Base-by-base conservation (phyloP, 2,797 vertebrate genomes). In the Tragelaphus eurycerus region DNA sequence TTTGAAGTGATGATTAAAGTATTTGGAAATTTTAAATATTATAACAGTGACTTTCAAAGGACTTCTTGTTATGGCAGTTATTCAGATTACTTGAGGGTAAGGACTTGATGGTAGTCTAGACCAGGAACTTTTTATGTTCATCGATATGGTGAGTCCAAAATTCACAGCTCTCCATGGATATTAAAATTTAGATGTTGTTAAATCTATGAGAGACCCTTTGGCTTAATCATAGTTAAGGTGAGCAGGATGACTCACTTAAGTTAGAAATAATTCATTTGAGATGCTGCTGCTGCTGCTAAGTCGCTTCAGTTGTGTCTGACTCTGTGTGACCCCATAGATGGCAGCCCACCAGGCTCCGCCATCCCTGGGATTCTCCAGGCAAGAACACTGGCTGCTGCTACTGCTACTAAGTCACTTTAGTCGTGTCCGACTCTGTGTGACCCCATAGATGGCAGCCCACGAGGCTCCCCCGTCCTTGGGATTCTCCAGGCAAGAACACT, bases 231-330 rank as follows among this genome's bases (percentile, higher is more conserved):
- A 57, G 27, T 46, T 46, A 93, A 52, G 25, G 25, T 86, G 34
- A 17, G 29, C 46, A 93, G 83, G 96, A 94, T 84, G 23, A 34
- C 34, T 96, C 54, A 60, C 21, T 91, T 96, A 84, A 84, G 59
- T 89, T 78, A 83, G 71, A 96, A 90, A 52, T 79, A 81, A 79
- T 74, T 97, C 13, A 57, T 62, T 59, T 93, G 85, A 87, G 57
- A 71, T 46, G 52, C 46, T 48, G 46, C 46, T 48, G 46, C 46
- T 46, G 46, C 46, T 48, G 2, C 46, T 48, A 48, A 48, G 46
- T 48, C 10, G 10, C 2, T 48, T 48, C 10, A 48, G 46, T 48
- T 12, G 46, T 48, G 46, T 48, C 46, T 12, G 46, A 48, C 46
- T 48, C 46, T 48, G 46, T 48, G 46, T 11, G 9, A 48, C 46